phyloP scores from a whole-genome alignment of 2,113 vertebrate genomes.

The Myiopsitta monachus region DNA sequence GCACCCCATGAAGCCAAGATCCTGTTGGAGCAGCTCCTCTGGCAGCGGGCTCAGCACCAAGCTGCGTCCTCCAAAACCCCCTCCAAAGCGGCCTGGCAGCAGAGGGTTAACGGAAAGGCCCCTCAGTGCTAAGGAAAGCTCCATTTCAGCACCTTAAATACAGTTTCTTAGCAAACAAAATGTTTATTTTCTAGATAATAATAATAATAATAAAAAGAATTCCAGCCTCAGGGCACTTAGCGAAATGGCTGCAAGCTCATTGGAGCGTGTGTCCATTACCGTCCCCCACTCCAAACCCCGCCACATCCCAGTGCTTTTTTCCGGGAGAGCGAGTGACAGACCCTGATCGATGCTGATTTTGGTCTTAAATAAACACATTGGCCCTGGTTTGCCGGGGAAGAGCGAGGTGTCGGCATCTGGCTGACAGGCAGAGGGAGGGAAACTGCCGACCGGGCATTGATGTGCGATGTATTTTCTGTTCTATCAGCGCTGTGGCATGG shows the following conservation, averaged over 20 bases:
- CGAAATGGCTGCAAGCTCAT: slow-evolving; percentile 17
- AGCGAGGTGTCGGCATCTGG: not conserved
- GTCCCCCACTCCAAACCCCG: not conserved
- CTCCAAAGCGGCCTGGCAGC: not conserved
- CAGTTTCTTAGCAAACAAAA: slow-evolving; percentile 36
- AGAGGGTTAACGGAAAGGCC: not conserved
- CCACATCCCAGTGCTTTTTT: not conserved
- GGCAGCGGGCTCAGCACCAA: not conserved
- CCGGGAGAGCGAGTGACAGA: not conserved
- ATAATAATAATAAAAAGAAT: not conserved
- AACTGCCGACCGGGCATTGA: not conserved
- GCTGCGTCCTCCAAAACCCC: not conserved
- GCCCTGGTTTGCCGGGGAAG: not conserved
- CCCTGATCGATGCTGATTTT: slow-evolving; percentile 3
- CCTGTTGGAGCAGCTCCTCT: not conserved
- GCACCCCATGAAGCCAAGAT: not conserved
- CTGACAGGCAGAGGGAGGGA: not conserved
- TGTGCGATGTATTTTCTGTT: not conserved
- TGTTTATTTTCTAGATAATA: slow-evolving; percentile 47
- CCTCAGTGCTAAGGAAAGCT: not conserved
- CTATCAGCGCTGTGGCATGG: rapidly evolving
- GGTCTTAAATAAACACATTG: not conserved
- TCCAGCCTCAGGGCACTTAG: not conserved
- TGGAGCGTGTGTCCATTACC: slow-evolving; percentile 47
- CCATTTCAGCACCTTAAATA: slow-evolving; percentile 7